Conservation (phyloP, 35 echinoderm and acorn worm genomes). For the Amphiura filiformis region DNA sequence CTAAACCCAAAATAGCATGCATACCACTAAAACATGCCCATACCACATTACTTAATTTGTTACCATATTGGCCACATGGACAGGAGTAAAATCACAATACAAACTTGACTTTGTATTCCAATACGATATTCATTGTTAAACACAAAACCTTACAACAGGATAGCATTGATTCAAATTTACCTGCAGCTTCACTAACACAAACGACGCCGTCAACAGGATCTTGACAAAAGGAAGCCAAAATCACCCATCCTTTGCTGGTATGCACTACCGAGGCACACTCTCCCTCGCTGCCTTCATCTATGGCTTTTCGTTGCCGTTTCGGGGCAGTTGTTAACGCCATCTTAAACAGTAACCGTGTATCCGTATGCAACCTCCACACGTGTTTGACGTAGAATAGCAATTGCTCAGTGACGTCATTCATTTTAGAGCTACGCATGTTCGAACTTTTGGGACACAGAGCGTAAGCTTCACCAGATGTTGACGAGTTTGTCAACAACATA, state of each 20-base stretch:
- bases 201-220: not conserved
- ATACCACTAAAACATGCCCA: too few relatives aligned
- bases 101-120: too few relatives aligned
- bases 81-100: too few relatives aligned
- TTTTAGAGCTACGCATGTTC: not conserved
- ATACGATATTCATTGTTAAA: too few relatives aligned
- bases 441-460: not conserved
- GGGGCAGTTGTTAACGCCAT: not conserved
- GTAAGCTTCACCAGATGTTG: not conserved
- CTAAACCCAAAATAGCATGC: too few relatives aligned
- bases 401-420: not conserved
- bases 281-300: not conserved
- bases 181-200: not conserved
- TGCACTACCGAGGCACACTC: not conserved
- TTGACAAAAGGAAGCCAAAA: not conserved
- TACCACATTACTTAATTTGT: too few relatives aligned
- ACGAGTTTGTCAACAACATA: not conserved
- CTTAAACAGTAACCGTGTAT: not conserved
- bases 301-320: not conserved
- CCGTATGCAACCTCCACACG: not conserved
- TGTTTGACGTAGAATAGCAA: not conserved
- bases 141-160: too few relatives aligned
- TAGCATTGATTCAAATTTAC: too few relatives aligned
- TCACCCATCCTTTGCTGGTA: not conserved
- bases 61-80: too few relatives aligned